phyloP scores from a whole-genome alignment of 1,140 invertebrate species.

The roundworm (Caenorhabditis elegans) region DNA sequence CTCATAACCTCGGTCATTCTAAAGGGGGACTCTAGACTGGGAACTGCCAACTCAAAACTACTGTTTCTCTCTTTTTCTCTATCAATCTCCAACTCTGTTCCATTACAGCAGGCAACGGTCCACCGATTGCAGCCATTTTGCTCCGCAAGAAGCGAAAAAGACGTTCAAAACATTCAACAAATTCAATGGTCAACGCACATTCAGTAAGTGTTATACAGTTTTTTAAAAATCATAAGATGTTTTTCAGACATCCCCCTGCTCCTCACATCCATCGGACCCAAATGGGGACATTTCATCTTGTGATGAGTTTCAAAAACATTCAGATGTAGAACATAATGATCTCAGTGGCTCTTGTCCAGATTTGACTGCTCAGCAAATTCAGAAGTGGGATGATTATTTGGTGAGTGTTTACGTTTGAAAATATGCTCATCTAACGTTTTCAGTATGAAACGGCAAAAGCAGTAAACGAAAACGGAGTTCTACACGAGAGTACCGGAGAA shows the following conservation, averaged over 20 bases:
- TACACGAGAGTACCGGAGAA: not conserved
- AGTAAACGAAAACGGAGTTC: not conserved
- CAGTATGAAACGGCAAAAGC: constrained; percentile 30
- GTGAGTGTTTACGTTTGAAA: not conserved
- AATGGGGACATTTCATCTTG: constrained; percentile 20
- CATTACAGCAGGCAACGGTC: constrained; percentile 43
- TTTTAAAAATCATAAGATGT: not conserved
- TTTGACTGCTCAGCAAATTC: constrained; percentile 40
- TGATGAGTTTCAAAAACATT: constrained; percentile 17
- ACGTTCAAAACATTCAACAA: constrained; percentile 31
- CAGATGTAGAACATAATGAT: not conserved
- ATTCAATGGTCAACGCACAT: constrained; percentile 34
- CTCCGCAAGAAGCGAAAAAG: constrained; percentile 40
- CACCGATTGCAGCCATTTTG: constrained; percentile 44
- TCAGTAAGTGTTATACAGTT: not conserved
- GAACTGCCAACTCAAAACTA: constrained; percentile 21
- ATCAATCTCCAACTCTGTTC: not conserved
- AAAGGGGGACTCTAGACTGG: not conserved
- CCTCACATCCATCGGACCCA: constrained; percentile 32
- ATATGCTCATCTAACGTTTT: not conserved
- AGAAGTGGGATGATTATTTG: constrained; percentile 42
- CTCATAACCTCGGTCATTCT: constrained; percentile 27
- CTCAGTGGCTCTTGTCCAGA: constrained; percentile 42
- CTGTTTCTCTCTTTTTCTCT: not conserved
- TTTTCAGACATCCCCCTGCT: constrained; percentile 26